A percentile compares a stretch with the other conserved stretches of the same genome.
These are phyloP conservation scores for Drosophila mimica DNA, from an alignment of 2,888 invertebrate species.

Conservation along the genomic window DNA sequence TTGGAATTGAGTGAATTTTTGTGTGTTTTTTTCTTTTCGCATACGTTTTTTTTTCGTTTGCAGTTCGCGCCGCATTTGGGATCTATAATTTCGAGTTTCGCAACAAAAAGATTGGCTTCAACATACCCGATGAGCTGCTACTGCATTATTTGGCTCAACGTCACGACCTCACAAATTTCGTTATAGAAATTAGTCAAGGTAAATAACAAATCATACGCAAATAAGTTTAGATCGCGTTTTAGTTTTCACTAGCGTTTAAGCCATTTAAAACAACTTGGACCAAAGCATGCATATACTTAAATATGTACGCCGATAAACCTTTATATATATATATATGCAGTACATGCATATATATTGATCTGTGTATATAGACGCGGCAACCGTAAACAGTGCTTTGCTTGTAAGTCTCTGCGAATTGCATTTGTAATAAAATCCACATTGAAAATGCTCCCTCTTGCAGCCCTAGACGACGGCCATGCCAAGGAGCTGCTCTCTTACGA, in stretches of 20 bases:
- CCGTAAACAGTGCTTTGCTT: slow-evolving; percentile 78
- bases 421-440: slow-evolving; percentile 82
- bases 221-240: slow-evolving; percentile 63
- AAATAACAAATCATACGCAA: slow-evolving; percentile 46
- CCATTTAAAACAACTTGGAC: slow-evolving; percentile 32
- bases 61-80: slow-evolving; percentile 81
- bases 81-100: slow-evolving; percentile 82
- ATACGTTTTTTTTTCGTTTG: slow-evolving; percentile 15
- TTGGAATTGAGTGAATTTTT: slow-evolving; percentile 46
- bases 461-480: slow-evolving; percentile 73
- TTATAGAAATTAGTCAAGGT: slow-evolving; percentile 84
- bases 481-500: slow-evolving; percentile 76
- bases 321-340: slow-evolving; percentile 12
- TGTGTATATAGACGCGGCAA: slow-evolving; percentile 76
- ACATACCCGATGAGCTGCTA: slow-evolving; percentile 83
- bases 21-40: slow-evolving; percentile 6
- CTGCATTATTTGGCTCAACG: slow-evolving; percentile 82
- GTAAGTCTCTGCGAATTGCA: slow-evolving; percentile 80
- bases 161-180: slow-evolving; percentile 83
- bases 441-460: slow-evolving; percentile 82
- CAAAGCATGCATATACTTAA: slow-evolving; percentile 23
- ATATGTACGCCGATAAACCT: slow-evolving; percentile 41
- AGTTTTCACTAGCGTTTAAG: slow-evolving; percentile 65
- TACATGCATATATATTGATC: slow-evolving; percentile 40
- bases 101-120: slow-evolving; percentile 83